Evolutionary conservation across 2,113 vertebrate genomes (phyloP), one percentile per base, ranked within the genome.

Genomic region (Cavia aperea): DNA sequence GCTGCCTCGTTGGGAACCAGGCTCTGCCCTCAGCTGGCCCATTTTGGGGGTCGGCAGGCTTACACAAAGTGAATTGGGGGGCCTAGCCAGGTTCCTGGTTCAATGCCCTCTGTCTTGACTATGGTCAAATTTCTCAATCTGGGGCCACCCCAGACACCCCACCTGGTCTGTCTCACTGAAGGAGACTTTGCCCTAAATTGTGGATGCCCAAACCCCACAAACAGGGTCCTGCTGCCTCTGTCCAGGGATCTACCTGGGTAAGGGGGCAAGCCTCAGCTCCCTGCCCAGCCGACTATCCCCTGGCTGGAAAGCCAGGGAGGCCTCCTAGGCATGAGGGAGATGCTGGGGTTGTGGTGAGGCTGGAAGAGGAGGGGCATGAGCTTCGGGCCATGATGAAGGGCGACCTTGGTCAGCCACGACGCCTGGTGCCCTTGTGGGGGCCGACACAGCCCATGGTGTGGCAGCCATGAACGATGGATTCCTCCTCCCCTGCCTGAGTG

Each of bases 401-500:
- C 4, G 79, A 85, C 90, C 81, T 72, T 86, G 81, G 90, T 81
- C 46, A 39, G 90, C 90, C 46, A 39, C 31, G 15, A 86, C 46
- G 94, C 46, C 63, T 79, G 31, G n/a, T n/a, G 68, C 82, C 81
- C 81, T 54, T 46, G 75, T 43, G 49, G 72, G 81, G 65, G 82
- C 60, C 39, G 58, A 43, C 43, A 68, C 63, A 62, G 70, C 82
- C 83, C 85, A 66, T 12, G 33, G 84, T 2, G 39, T 33, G 11
- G 81, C 5, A 2, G 36, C 62, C 31, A 68, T 94, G 96, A 94
- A 63, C 90, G n/a, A 89, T 60, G 93, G 73, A 75, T 51, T 68
- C 92, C 65, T 63, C 94, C n/a, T 88, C 89, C 79, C 86, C 77
- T 23, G 73, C 86, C n/a, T 4, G 88, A 89, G 78, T 85, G 19